Evolutionary conservation across 2,113 vertebrate species (phyloP).

Genomic region (Tenebrosternarchus preto): DNA sequence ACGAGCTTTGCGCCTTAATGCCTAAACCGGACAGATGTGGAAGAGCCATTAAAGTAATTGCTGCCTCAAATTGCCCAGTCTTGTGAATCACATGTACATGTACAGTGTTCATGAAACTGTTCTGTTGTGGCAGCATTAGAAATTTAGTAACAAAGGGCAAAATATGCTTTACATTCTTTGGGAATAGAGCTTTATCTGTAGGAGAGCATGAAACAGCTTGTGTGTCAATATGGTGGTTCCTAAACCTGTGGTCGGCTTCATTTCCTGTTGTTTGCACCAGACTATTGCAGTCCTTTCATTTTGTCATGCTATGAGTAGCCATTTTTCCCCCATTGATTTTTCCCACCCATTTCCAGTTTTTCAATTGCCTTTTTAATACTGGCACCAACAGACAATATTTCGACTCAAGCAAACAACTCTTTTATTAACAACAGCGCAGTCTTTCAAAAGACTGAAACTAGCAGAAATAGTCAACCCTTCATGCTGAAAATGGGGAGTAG

Average conservation of each 20-base stretch:
- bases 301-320: neutral
- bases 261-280: neutral
- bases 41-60: constrained; percentile 48
- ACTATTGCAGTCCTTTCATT: neutral
- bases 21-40: constrained; percentile 20
- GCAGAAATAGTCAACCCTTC: no score
- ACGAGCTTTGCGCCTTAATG: constrained; percentile 22
- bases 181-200: no score
- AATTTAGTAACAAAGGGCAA: neutral
- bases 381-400: no score
- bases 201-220: neutral
- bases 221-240: neutral
- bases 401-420: no score
- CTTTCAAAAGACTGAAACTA: no score
- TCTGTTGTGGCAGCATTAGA: neutral
- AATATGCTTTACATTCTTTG: neutral
- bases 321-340: neutral
- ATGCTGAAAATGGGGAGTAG: no score
- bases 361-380: constrained; percentile 44
- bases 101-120: neutral
- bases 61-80: constrained; percentile 21
- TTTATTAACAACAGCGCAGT: no score
- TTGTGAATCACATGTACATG: constrained; percentile 8
- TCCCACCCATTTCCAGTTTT: constrained; percentile 56
- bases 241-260: neutral